A percentile compares a stretch with the other conserved stretches of the same genome.
Evolutionary conservation across 1,140 invertebrate species (phyloP).

Genomic region (Drosophila athabasca): DNA sequence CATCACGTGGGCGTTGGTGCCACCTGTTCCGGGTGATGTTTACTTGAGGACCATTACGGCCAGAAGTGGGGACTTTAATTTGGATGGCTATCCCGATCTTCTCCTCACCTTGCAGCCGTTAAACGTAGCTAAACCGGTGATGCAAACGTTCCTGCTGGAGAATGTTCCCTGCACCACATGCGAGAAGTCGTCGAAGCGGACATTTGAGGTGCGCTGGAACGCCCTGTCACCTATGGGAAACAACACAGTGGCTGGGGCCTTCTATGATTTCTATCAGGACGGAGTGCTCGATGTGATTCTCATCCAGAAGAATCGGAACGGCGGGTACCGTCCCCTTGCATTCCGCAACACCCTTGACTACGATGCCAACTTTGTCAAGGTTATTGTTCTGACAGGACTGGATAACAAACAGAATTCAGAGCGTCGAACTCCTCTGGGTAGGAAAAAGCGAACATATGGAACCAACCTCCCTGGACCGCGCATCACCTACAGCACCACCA

Average conservation of each 20-base stretch:
- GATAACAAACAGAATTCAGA: conserved; percentile 89
- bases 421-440: conserved; percentile 88
- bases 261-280: conserved; percentile 96
- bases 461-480: conserved; percentile 95
- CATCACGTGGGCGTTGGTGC: conserved; percentile 88
- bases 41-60: conserved; percentile 91
- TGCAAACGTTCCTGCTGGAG: conserved; percentile 89
- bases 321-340: conserved; percentile 86
- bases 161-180: conserved; percentile 87
- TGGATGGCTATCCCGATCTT: conserved; percentile 98
- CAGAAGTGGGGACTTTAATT: conserved; percentile 95
- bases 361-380: conserved; percentile 97
- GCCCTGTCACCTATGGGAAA: conserved; percentile 88
- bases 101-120: conserved; percentile 89
- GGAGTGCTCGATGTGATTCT: conserved; percentile 91
- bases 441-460: conserved; percentile 91
- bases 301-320: conserved; percentile 86
- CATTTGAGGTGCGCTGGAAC: conserved; percentile 90
- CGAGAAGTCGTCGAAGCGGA: conserved; percentile 86
- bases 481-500: conserved; percentile 93
- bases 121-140: conserved; percentile 83
- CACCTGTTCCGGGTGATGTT: conserved; percentile 83
- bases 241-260: conserved; percentile 91
- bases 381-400: conserved; percentile 94
- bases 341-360: conserved; percentile 95